These are phyloP conservation scores for Hormaphis cornu DNA, from an alignment of 1,140 invertebrate genomes.

Conservation along the genomic window DNA sequence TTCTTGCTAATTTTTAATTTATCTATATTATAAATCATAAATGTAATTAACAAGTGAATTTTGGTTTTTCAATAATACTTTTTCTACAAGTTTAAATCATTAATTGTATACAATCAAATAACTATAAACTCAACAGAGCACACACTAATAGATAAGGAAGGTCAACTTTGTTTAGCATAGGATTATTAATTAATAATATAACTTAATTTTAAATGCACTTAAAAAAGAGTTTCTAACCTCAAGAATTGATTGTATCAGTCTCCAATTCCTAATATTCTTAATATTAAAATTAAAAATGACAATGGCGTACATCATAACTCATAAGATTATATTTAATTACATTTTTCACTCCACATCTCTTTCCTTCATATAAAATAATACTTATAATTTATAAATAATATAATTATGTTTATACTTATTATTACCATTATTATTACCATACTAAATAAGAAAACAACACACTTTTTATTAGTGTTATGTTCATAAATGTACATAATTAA, in stretches of 20 bases:
- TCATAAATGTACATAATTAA: conserved; percentile 11
- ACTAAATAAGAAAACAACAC: conserved; percentile 3
- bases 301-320: conserved; percentile 4
- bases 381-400: neutral
- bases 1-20: neutral
- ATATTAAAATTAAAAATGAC: neutral
- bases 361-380: conserved; percentile 19
- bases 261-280: conserved; percentile 18
- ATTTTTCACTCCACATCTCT: conserved; percentile 17
- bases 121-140: neutral
- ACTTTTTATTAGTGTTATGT: neutral
- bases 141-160: neutral
- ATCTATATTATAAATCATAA: neutral
- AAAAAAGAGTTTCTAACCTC: neutral
- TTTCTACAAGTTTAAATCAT: too few species aligned
- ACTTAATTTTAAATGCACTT: neutral
- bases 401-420: conserved; percentile 11
- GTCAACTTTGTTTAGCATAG: neutral
- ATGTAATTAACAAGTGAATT: neutral
- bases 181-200: too few species aligned
- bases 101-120: neutral
- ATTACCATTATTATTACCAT: neutral
- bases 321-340: neutral
- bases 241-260: conserved; percentile 30
- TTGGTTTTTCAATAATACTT: neutral